Base-by-base conservation (phyloP, 1,140 invertebrate genomes). In the Panagrolaimus sp. region DNA sequence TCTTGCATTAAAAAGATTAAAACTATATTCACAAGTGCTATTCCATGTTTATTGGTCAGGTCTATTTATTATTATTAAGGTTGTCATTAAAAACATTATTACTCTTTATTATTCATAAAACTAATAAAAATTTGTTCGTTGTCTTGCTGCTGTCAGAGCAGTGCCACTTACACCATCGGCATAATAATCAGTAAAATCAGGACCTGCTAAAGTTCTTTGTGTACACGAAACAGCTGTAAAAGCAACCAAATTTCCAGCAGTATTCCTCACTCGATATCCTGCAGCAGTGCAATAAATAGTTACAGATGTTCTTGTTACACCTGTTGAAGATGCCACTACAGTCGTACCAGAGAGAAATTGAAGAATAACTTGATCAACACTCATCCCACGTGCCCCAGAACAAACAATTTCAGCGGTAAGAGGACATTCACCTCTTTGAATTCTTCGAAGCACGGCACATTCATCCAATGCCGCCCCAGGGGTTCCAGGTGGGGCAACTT, bases 371-470 rank as follows among this genome's bases (percentile, higher is more conserved):
- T 43, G 14, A n/a, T 63, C 58, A 12, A 65, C 58, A 26, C 65
- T 65, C 43, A 28, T 69, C 6, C 68, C 68, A 46, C 44, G 15
- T 7, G 68, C 58, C 7, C 17, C 26, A 4, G 46, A 48, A 21
- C 68, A 69, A 3, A 65, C 24, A 12, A 69, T 63, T 65, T 69
- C 43, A 6, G 68, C 68, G 15, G 12, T 43, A 7, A 26, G 55
- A 24, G 68, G 68, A 32, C 68, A 69, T n/a, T 32, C 47, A 17
- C 68, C 68, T 6, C 43, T n/a, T 65, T 65, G 58, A 15, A 69
- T 65, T 67, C 68, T 24, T 32, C 68, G n/a, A 1, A 69, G 68
- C 7, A 69, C 68, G 38, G 68, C 55, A 65, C 68, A 69, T 52
- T 69, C 68, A 26, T 69, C 68, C 8, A 69, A 38, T 1, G 28